Conservation (phyloP, 2,113 vertebrate genomes). For the Motacilla alba region DNA sequence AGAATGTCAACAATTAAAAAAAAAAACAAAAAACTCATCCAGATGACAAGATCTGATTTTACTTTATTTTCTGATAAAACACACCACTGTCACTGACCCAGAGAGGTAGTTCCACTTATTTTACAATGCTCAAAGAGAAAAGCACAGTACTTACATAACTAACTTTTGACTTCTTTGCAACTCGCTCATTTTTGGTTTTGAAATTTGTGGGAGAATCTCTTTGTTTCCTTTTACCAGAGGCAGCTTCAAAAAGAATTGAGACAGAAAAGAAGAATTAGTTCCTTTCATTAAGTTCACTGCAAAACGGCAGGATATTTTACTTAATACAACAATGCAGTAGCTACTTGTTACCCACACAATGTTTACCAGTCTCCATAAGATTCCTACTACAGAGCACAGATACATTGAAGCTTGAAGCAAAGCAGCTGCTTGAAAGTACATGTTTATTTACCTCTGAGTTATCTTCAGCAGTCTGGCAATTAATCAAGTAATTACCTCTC, state of each 20-base stretch:
- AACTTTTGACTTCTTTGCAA: slow-evolving; percentile 75
- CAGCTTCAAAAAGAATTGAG: slow-evolving; percentile 56
- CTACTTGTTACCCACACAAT: background rate
- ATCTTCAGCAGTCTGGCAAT: background rate
- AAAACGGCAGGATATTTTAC: background rate
- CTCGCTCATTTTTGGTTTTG: slow-evolving; percentile 39
- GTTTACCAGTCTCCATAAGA: background rate
- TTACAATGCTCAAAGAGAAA: background rate
- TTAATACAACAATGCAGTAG: background rate
- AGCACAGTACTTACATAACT: slow-evolving; percentile 70
- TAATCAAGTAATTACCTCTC: background rate
- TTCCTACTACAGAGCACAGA: background rate
- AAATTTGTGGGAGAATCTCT: slow-evolving; percentile 55
- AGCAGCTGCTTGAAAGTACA: background rate
- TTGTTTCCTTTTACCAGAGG: slow-evolving; percentile 78
- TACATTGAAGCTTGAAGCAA: background rate
- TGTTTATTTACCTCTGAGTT: background rate
- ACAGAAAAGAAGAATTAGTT: background rate
- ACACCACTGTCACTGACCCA: background rate
- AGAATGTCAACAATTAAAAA: background rate
- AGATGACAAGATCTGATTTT: background rate
- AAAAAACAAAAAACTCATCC: background rate
- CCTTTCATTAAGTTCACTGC: background rate
- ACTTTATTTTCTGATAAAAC: background rate
- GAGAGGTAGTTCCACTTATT: background rate